Base-by-base conservation (phyloP, 1,140 invertebrate species). In the Lordiphosa clarofinis region DNA sequence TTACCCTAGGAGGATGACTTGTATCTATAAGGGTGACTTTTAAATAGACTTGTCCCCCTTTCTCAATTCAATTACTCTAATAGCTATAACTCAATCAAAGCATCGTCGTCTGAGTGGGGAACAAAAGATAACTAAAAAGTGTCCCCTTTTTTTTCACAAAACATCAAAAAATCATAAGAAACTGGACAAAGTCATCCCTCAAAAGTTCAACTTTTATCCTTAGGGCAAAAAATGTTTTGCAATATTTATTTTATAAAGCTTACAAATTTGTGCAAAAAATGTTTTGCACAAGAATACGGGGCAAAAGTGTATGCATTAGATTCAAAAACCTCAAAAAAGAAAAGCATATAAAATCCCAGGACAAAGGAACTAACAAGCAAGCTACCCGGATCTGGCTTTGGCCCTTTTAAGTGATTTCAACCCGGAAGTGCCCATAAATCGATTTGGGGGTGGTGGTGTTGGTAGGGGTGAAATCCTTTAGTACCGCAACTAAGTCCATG, bases 351-450 rank as follows among this genome's bases (percentile, higher is more conserved):
- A 81, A 60, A 56, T 53, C 56, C 38, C 54, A 82, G 43, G 37
- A 82, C 76, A 81, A 82, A 59, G 67, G 46, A 71, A 65, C 70
- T 79, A 79, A 79, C 69, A 74, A 75, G 66, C 66, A 56, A 37
- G 21, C 35, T 38, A 49, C 7, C 28, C 44, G 10, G 4, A 28
- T n/a, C 48, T 31, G 49, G 40, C 48, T 47, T 47, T 43, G 35
- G 58, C 57, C 56, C 67, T 72, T 81, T 75, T 84, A 81, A 81
- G 76, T 76, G 76, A 81, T 81, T 81, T 81, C 72, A 84, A 82
- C 76, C 76, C 76, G 76, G 76, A 81, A 81, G 76, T 81, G 72
- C 67, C 76, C 76, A 84, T 81, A 81, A 81, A 81, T 81, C 76
- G 76, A 81, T 81, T 82, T 56, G 54, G 55, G 39, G n/a, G n/a